phyloP scores from a whole-genome alignment of 2,113 vertebrate genomes.

The Nycticebus coucang region DNA sequence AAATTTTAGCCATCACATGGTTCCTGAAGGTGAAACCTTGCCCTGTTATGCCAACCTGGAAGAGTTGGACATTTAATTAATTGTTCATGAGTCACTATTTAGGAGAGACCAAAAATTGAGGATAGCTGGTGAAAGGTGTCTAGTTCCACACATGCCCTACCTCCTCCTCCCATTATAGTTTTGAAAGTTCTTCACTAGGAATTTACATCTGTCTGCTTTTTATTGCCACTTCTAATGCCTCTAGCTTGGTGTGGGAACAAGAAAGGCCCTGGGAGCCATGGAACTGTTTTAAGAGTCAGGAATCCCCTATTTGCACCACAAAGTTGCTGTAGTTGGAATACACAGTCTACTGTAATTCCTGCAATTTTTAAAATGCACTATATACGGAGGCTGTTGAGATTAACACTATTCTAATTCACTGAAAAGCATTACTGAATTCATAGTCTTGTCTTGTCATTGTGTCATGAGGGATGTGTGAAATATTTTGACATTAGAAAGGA shows the following conservation, averaged over 20 bases:
- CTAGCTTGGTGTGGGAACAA: not conserved
- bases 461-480: not conserved
- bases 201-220: not conserved
- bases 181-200: not conserved
- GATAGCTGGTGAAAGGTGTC: not conserved
- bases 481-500: constrained; percentile 8
- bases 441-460: not conserved
- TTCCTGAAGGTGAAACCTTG: not conserved
- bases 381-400: not conserved
- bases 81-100: not conserved
- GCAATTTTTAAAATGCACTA: not conserved
- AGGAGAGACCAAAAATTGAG: not conserved
- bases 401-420: not conserved
- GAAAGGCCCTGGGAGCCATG: not conserved
- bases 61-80: not conserved
- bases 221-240: not conserved
- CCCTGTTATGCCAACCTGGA: not conserved
- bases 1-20: not conserved
- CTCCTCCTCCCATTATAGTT: not conserved
- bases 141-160: not conserved
- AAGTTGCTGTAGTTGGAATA: not conserved
- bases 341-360: not conserved
- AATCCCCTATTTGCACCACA: fast-evolving
- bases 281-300: not conserved
- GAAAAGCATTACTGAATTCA: not conserved